Percentiles rank a stretch among this genome's conserved stretches.
Evolutionary conservation across 2,797 vertebrate genomes (phyloP).

Genomic region (Taenioides sp.): DNA sequence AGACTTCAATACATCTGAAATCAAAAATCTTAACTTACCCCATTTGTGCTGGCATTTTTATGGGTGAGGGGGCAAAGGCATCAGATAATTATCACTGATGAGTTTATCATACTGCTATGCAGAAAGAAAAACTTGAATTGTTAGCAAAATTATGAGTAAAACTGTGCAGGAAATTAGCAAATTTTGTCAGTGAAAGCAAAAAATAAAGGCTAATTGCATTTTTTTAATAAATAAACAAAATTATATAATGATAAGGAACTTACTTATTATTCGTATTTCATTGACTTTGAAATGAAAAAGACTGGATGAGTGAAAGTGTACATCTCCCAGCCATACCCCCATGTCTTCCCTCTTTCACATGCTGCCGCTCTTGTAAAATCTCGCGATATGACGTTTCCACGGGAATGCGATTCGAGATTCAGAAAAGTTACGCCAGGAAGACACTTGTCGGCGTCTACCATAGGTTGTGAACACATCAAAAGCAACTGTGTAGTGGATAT

Average conservation of each 20-base stretch:
- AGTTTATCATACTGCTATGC: too few species aligned
- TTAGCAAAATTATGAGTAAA: too few species aligned
- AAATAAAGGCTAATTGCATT: too few species aligned
- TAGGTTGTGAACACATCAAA: constrained; percentile 2
- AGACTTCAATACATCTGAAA: neutral
- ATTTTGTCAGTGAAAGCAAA: too few species aligned
- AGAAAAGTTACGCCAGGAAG: constrained; percentile 44
- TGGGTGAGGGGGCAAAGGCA: neutral
- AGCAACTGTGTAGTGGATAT: constrained; percentile 18
- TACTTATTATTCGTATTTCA: neutral
- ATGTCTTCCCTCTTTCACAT: neutral
- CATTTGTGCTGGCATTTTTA: constrained; percentile 25
- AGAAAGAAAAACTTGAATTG: too few species aligned
- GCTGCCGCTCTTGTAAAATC: constrained; percentile 20
- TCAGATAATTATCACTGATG: too few species aligned
- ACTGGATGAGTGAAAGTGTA: neutral
- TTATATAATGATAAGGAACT: neutral
- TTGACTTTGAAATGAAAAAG: neutral
- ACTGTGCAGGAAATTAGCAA: too few species aligned
- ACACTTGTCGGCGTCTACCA: constrained; percentile 8
- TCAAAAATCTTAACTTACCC: constrained; percentile 37
- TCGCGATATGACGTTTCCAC: constrained; percentile 78
- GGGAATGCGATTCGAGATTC: constrained; percentile 67
- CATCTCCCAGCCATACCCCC: neutral
- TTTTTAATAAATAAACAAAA: too few species aligned